Base-by-base conservation (phyloP, 2,888 invertebrate species). In the Drosophila ustulata region DNA sequence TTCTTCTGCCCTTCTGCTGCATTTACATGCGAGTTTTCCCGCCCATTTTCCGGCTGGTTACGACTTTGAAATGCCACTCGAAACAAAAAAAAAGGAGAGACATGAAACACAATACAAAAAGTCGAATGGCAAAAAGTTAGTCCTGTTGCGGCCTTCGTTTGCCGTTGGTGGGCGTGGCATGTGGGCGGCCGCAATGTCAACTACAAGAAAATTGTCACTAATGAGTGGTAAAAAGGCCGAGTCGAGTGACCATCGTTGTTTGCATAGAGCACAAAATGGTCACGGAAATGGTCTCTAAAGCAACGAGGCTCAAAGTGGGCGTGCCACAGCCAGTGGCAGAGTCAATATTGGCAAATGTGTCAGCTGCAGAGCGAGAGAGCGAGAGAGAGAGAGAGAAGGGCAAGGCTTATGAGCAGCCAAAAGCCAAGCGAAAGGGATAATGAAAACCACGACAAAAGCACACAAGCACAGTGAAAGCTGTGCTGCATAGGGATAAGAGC, bases 161-260 rank as follows among this genome's bases (percentile, higher is more conserved):
- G 71, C 37, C 13, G 11, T 13, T 49, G 41, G 23, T 50, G 26
- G 30, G 75, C 79, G 75, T 76, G 75, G 65, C 75, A 62, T 51
- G 77, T 77, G 77, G 80, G 77, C 67, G 77, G 53, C 77, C 67
- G 58, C 77, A 89, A 86, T 86, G 86, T 89, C 86, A 86, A 89
- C 86, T 89, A 86, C 86, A 89, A 89, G 89, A 88, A 86, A 86
- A 86, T 86, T 89, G 89, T 89, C 86, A 86, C 86, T 86, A 86
- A 86, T 89, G 86, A 86, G 86, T 86, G 86, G 86, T 82, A 80
- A 88, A 89, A 89, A 86, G 88, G 82, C 75, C 80, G 82, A 83
- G 88, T 72, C 70, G 55, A 68, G 32, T 76, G 77, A 58, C 83
- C 83, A 61, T 41, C 69, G 61, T 68, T 86, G 84, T 83, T 83